A percentile compares a stretch with the other conserved stretches of the same genome.
Evolutionary conservation across 2,797 vertebrate genomes (phyloP).

Genomic region (Limnodromus scolopaceus): DNA sequence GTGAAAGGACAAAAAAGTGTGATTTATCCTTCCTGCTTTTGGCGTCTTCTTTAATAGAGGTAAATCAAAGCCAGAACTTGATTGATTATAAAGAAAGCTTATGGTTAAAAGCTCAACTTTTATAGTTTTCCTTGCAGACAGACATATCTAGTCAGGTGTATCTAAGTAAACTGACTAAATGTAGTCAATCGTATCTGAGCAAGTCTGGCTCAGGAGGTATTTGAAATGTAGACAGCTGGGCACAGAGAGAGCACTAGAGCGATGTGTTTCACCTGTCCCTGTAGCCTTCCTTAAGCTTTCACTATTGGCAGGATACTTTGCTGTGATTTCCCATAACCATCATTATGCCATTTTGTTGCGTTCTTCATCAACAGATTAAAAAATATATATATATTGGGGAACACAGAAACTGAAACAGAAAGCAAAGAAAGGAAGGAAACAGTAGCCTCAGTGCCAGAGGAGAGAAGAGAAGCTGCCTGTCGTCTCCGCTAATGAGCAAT

Average conservation of each 20-base stretch:
- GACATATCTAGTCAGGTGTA: not conserved
- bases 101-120: not conserved
- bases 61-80: not conserved
- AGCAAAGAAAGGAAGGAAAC: not conserved
- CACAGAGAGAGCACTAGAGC: not conserved
- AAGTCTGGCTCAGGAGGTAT: not conserved
- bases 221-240: not conserved
- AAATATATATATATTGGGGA: not conserved
- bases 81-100: not conserved
- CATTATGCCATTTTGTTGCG: accelerated
- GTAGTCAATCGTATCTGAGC: not conserved
- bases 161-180: not conserved
- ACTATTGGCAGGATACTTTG: not conserved
- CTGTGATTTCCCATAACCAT: not conserved
- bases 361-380: not conserved
- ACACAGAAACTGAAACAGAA: accelerated
- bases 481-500: not conserved
- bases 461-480: not conserved
- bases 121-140: not conserved
- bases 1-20: not conserved
- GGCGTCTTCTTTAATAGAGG: not conserved
- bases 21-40: not conserved
- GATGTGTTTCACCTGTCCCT: not conserved
- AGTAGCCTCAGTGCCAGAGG: not conserved
- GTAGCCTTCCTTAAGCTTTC: not conserved